A percentile compares a stretch with the other conserved stretches of the same genome.
Conservation (phyloP, 2,888 invertebrate genomes). For the Pasiphila rectangulata region DNA sequence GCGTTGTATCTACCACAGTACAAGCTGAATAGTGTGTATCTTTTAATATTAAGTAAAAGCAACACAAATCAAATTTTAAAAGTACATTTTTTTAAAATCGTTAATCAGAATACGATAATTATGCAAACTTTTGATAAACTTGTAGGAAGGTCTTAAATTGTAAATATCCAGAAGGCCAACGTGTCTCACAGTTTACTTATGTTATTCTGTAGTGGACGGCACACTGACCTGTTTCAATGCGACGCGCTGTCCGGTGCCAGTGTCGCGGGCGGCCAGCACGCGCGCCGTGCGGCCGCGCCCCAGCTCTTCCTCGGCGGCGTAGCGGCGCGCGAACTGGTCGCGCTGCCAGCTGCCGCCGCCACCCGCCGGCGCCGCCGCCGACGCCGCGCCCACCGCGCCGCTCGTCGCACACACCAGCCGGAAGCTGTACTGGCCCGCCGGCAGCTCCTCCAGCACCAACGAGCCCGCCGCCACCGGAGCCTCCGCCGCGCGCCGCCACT, state of each 20-base stretch:
- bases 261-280: conserved; percentile 86
- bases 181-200: no score
- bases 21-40: no score
- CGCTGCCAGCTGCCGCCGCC: conserved; percentile 85
- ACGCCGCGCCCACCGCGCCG: conserved; percentile 82
- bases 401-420: conserved; percentile 80
- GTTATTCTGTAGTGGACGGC: no score
- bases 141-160: no score
- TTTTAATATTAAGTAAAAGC: no score
- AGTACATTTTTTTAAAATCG: no score
- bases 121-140: no score
- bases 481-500: conserved; percentile 78
- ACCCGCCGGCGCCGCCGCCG: conserved; percentile 79
- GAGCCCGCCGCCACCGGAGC: conserved; percentile 66
- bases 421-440: conserved; percentile 87
- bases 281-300: conserved; percentile 87
- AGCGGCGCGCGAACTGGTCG: conserved; percentile 83
- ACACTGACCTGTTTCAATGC: conserved; percentile 85
- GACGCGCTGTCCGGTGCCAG: conserved; percentile 87
- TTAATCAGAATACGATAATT: no score
- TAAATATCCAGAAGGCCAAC: no score
- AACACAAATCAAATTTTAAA: no score
- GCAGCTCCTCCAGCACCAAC: conserved; percentile 77
- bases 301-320: conserved; percentile 83
- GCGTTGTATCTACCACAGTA: no score